Conservation (phyloP, 2,888 invertebrate genomes). For the Limnephilus marmoratus region DNA sequence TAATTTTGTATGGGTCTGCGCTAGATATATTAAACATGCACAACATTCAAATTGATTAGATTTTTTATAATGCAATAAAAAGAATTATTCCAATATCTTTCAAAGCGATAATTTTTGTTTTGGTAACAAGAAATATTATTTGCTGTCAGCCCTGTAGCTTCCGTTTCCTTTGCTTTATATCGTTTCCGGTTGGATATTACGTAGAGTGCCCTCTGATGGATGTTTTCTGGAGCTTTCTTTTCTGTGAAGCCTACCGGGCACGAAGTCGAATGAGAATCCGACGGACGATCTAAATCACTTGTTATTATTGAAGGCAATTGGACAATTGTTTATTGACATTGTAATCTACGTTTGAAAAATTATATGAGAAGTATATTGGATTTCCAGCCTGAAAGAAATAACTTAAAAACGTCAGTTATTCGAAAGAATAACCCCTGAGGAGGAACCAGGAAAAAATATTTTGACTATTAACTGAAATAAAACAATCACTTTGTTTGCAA, state of each 20-base stretch:
- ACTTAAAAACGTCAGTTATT: no score
- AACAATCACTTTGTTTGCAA: no score
- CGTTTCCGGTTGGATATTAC: slow-evolving; percentile 30
- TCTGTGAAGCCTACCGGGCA: neutral
- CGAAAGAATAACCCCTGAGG: no score
- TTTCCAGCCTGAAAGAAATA: neutral
- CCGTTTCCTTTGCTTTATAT: slow-evolving; percentile 11
- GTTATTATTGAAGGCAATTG: neutral
- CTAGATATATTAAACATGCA: neutral
- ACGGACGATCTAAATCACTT: neutral
- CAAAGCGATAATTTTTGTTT: neutral
- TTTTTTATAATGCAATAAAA: neutral
- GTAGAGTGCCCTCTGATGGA: slow-evolving; percentile 29
- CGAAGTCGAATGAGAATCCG: neutral
- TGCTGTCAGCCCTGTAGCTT: slow-evolving; percentile 18
- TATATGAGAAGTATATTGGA: neutral
- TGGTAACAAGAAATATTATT: neutral
- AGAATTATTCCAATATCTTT: neutral
- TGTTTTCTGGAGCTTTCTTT: slow-evolving; percentile 14
- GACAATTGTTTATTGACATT: neutral
- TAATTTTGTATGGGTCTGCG: no score
- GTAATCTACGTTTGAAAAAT: neutral
- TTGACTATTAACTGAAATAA: no score
- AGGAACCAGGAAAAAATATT: no score
- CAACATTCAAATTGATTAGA: neutral